Evolutionary conservation across 1,140 invertebrate genomes (phyloP).

Genomic region (Bombyx mandarina): DNA sequence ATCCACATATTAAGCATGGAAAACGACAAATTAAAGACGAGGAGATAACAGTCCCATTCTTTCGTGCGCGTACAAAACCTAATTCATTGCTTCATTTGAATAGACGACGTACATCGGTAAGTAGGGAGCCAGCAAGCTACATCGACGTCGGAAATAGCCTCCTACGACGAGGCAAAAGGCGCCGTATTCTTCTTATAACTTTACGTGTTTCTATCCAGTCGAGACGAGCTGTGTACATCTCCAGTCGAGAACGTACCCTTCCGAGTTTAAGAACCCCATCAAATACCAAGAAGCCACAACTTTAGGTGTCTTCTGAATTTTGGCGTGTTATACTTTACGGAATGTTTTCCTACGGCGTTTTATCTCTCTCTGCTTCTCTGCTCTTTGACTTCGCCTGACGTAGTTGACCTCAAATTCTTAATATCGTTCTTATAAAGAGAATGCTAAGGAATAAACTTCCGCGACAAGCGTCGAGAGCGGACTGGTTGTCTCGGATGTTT

Average conservation of each 20-base stretch:
- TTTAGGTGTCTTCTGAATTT: too few species aligned
- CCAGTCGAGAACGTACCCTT: neutral
- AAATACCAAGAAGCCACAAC: too few species aligned
- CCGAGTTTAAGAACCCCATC: too few species aligned
- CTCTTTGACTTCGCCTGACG: constrained; percentile 63
- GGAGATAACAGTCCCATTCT: neutral
- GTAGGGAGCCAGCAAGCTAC: constrained; percentile 15
- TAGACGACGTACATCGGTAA: constrained; percentile 9
- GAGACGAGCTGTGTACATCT: constrained; percentile 18
- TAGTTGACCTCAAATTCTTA: constrained; percentile 23
- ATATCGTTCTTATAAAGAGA: constrained; percentile 30
- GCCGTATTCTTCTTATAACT: constrained; percentile 18
- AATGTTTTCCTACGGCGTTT: constrained; percentile 58
- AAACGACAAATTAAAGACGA: neutral
- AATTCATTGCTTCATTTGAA: constrained; percentile 14
- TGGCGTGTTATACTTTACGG: neutral
- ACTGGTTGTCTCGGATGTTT: constrained; percentile 28
- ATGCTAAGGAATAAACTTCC: constrained; percentile 28
- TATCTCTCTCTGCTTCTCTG: constrained; percentile 47
- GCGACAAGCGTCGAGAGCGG: constrained; percentile 2
- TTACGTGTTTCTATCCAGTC: constrained; percentile 25
- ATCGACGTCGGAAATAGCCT: constrained; percentile 16
- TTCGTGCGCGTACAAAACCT: constrained; percentile 10
- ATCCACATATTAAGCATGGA: too few species aligned
- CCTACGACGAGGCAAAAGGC: constrained; percentile 13